Conservation (phyloP, 2,888 invertebrate species). For the Xanthorhoe spadicearia region DNA sequence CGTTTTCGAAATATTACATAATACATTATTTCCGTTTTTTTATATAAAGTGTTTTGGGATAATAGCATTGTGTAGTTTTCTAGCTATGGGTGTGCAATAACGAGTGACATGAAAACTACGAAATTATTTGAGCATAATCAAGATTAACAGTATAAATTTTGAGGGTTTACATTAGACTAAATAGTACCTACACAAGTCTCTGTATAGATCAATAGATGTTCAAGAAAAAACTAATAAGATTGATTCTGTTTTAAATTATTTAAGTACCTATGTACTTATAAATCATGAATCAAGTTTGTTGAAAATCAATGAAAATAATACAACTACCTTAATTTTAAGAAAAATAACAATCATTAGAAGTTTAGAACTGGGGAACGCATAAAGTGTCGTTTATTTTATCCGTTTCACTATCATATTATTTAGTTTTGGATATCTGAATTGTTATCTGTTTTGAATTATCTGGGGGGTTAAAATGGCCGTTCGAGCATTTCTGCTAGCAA, state of each 20-base stretch:
- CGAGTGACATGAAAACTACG: conserved; percentile 9
- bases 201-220: neutral
- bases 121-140: neutral
- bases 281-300: neutral
- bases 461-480: too few species aligned
- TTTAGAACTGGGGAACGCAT: neutral
- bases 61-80: neutral
- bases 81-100: conserved; percentile 11
- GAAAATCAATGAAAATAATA: neutral
- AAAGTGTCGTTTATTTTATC: neutral
- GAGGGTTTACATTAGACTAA: neutral
- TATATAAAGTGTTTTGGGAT: conserved; percentile 1
- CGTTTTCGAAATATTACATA: conserved; percentile 3
- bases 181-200: neutral
- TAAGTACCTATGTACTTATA: neutral
- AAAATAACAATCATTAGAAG: neutral
- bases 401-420: neutral
- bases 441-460: too few species aligned
- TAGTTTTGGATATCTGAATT: neutral
- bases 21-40: conserved; percentile 2
- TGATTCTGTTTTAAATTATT: neutral
- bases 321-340: too few species aligned
- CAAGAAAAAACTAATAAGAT: neutral
- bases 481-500: too few species aligned
- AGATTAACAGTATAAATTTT: neutral